Evolutionary conservation across 2,113 vertebrate species (phyloP).

Genomic region (Craseonycteris thonglongyai): DNA sequence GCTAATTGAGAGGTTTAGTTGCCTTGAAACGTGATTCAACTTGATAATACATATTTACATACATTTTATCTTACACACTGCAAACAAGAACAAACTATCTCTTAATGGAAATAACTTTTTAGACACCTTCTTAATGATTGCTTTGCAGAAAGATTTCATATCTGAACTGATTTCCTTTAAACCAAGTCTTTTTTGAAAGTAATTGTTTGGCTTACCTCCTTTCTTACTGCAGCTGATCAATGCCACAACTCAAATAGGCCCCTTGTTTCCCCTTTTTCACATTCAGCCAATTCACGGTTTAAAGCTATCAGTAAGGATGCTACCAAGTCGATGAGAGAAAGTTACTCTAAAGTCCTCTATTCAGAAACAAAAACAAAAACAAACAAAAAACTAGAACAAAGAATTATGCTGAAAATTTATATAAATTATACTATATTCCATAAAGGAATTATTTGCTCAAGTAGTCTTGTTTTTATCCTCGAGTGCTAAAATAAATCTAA

Average conservation of each 20-base stretch:
- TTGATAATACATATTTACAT: neutral
- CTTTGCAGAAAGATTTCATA: neutral
- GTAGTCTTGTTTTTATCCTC: neutral
- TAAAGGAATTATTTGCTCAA: neutral
- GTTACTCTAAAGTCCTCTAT: neutral
- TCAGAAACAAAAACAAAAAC: neutral
- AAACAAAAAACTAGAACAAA: neutral
- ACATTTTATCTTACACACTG: neutral
- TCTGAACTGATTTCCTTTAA: neutral
- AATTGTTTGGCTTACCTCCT: neutral
- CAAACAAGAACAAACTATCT: neutral
- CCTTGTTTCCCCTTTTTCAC: neutral
- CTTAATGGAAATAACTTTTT: neutral
- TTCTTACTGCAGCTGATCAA: neutral
- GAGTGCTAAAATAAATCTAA: neutral
- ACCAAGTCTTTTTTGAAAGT: neutral
- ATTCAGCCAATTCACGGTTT: neutral
- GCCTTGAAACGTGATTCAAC: neutral
- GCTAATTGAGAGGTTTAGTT: neutral
- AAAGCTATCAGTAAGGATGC: neutral
- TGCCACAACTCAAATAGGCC: neutral
- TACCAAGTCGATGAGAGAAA: neutral
- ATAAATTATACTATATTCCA: neutral
- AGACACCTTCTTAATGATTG: neutral
- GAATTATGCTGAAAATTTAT: neutral